Base-by-base conservation (phyloP, 2,888 invertebrate genomes). In the Hermodice carunculata region DNA sequence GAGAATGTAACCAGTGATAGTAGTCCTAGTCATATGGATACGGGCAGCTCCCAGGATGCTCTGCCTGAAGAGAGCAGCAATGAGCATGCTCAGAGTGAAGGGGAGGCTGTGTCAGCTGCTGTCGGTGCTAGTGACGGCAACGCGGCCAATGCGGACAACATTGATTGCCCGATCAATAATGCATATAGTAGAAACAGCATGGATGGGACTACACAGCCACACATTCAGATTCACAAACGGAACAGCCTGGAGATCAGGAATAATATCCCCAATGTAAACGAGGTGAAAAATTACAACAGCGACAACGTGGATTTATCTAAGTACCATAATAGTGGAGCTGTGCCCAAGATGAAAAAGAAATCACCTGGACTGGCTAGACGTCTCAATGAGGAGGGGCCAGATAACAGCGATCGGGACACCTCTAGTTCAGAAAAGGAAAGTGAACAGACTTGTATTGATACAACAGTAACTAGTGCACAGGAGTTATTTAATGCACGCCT, bases 291-390 rank as follows among this genome's bases (percentile, higher is more conserved):
- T 59, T 82, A 81, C 69, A 79, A 80, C 52, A 78, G 77, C 49
- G 65, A 58, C 28, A 31, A 34, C 71, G 64, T 72, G 66, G 79
- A 79, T 69, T 59, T 65, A 32, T 62, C 74, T 1, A 73, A 68
- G 17, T 78, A 71, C 57, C 77, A 62, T 67, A 66, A 69, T 40
- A 78, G 78, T 49, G 78, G 81, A 29, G 79, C 79, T 52, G 80
- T 80, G 62, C 80, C 83, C 40, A 82, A 79, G 65, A 81, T 83
- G 58, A 65, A 74, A 34, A 83, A 83, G 66, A 81, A 82, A 67
- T 84, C 83, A 2, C 84, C 84, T 40, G 84, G 84, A n/a, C 67
- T 84, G 29, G 84, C 84, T 3, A 74, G 81, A 48, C 69, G 84
- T 60, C 75, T 84, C 3, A 71, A 76, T 34, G 78, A 76, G 19